Conservation (phyloP, 2,888 invertebrate species). For the Scaptomyza tumidula region DNA sequence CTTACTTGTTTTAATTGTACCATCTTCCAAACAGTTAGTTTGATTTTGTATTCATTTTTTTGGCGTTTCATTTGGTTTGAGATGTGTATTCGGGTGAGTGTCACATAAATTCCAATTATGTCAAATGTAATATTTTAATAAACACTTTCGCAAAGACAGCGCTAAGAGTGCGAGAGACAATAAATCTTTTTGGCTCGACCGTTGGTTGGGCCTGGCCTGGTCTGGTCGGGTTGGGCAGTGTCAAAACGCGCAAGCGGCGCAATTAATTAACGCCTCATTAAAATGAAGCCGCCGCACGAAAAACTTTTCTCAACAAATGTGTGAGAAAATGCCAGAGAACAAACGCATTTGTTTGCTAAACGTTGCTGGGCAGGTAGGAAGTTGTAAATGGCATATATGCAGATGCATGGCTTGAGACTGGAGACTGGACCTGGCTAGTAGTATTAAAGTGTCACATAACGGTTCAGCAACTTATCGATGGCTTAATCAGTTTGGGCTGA, state of each 20-base stretch:
- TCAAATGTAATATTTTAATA: conserved; percentile 84
- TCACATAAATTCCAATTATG: conserved; percentile 83
- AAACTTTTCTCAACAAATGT: conserved; percentile 55
- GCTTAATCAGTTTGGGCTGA: conserved; percentile 62
- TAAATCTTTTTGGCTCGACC: conserved; percentile 66
- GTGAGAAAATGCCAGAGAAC: conserved; percentile 62
- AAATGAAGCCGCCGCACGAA: conserved; percentile 58
- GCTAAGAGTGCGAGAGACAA: conserved; percentile 48
- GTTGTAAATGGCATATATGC: neutral
- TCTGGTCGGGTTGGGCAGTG: conserved; percentile 46
- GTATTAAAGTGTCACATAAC: conserved; percentile 36
- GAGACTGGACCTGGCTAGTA: neutral
- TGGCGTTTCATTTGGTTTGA: neutral
- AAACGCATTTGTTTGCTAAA: conserved; percentile 51
- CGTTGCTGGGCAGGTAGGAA: conserved; percentile 36
- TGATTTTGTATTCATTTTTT: conserved; percentile 1
- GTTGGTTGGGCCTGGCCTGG: conserved; percentile 6
- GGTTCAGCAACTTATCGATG: conserved; percentile 66
- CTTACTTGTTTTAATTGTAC: neutral
- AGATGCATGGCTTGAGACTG: conserved; percentile 4
- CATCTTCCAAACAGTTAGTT: conserved; percentile 1
- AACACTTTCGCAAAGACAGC: conserved; percentile 75
- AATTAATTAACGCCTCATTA: conserved; percentile 84
- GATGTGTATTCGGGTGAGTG: conserved; percentile 25
- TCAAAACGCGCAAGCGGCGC: conserved; percentile 78